phyloP scores from a whole-genome alignment of 2,888 invertebrate genomes.

The Blomia tropicalis region DNA sequence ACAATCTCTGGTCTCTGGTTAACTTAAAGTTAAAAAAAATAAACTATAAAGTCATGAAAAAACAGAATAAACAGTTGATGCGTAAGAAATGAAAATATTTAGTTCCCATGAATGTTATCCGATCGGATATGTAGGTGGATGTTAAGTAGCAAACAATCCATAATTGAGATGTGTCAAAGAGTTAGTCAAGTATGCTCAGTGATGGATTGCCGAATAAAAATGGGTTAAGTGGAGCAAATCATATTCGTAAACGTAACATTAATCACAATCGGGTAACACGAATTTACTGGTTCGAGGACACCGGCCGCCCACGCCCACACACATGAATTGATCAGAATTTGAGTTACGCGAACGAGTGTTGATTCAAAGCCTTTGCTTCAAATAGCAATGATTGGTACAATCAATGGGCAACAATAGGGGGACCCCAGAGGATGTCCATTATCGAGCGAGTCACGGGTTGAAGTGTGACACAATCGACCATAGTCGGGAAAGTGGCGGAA shows the following conservation, averaged over 20 bases:
- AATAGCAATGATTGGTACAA: no score
- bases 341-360: no score
- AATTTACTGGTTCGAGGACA: no score
- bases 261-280: neutral
- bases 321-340: no score
- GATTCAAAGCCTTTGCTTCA: no score
- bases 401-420: no score
- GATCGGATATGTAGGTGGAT: no score
- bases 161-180: neutral
- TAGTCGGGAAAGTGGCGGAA: no score
- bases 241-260: neutral
- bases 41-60: neutral
- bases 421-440: no score
- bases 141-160: neutral
- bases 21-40: neutral
- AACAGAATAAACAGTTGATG: neutral
- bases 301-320: neutral
- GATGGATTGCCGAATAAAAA: neutral
- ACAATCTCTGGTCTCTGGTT: no score
- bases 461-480: no score
- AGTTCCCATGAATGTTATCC: neutral
- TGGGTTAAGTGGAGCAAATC: constrained; percentile 9
- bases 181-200: neutral
- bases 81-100: neutral
- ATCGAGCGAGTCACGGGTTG: no score